A percentile compares a stretch with the other conserved stretches of the same genome.
phyloP scores from a whole-genome alignment of 2,888 invertebrate genomes.

The Drosophila infuscata region DNA sequence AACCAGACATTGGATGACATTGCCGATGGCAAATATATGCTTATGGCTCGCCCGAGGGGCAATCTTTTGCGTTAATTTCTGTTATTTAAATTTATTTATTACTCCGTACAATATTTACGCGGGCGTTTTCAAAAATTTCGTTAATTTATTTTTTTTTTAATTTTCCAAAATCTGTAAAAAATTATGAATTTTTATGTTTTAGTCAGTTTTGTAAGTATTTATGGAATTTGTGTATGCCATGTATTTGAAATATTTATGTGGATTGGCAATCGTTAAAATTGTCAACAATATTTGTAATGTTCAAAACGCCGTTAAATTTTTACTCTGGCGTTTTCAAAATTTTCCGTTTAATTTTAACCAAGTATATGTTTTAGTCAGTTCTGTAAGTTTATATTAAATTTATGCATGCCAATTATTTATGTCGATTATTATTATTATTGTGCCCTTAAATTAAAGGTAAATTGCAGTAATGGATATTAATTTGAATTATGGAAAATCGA shows the following conservation, averaged over 20 bases:
- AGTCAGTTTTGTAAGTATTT: conserved; percentile 28
- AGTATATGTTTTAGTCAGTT: conserved; percentile 36
- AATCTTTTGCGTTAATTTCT: conserved; percentile 40
- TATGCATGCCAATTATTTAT: conserved; percentile 14
- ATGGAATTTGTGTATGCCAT: conserved; percentile 27
- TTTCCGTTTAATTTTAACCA: conserved; percentile 8
- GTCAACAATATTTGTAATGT: conserved; percentile 3
- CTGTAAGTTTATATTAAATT: conserved; percentile 21
- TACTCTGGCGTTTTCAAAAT: conserved; percentile 34
- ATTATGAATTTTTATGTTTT: conserved; percentile 37
- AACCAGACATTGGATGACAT: conserved; percentile 55
- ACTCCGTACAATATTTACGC: conserved; percentile 20
- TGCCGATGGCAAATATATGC: conserved; percentile 69
- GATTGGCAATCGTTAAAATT: neutral
- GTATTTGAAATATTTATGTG: conserved; percentile 13
- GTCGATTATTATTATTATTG: conserved; percentile 17
- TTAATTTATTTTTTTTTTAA: conserved; percentile 15
- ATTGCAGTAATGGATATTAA: neutral
- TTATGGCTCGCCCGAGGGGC: conserved; percentile 55
- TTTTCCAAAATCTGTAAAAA: neutral
- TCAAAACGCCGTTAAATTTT: conserved; percentile 14
- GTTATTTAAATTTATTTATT: conserved; percentile 15
- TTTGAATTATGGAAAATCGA: conserved; percentile 16
- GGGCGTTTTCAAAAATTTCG: conserved; percentile 24
- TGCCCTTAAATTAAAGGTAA: conserved; percentile 88